A percentile compares a stretch with the other conserved stretches of the same genome.
Conservation (phyloP, 2,888 invertebrate genomes). For the Sphaerophoria rueppellii region DNA sequence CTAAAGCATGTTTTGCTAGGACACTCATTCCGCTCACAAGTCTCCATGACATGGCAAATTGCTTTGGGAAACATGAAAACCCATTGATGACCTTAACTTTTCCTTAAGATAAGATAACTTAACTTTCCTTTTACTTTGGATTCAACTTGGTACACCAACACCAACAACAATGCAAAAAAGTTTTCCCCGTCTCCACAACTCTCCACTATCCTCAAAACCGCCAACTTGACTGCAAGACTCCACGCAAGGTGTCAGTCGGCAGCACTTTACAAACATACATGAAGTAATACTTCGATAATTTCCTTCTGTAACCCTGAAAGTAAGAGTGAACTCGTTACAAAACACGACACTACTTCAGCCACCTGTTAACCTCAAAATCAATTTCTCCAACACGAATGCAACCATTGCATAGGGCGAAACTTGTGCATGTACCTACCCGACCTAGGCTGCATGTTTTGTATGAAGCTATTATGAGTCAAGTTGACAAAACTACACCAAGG, state of each 20-base stretch:
- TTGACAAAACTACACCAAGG: conserved; percentile 68
- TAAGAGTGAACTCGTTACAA: conserved; percentile 13
- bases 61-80: background rate
- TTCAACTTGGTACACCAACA: background rate
- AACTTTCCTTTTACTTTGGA: background rate
- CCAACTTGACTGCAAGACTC: conserved; percentile 6
- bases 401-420: background rate
- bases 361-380: conserved; percentile 62
- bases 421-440: conserved; percentile 4
- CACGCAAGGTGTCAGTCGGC: conserved; percentile 47
- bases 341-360: conserved; percentile 30
- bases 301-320: conserved; percentile 7
- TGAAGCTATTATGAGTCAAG: conserved; percentile 40
- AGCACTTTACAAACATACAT: conserved; percentile 18
- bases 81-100: conserved; percentile 36
- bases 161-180: background rate
- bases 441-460: conserved; percentile 1
- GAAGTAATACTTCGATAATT: conserved; percentile 17
- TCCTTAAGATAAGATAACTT: conserved; percentile 25
- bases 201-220: background rate
- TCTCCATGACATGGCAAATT: too few species aligned
- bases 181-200: background rate
- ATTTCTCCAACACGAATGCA: conserved; percentile 59
- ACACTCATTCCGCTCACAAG: too few species aligned
- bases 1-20: too few species aligned